Base-by-base conservation (phyloP, 92 coral and sea anemone genomes). In the Bergia puertoricense region DNA sequence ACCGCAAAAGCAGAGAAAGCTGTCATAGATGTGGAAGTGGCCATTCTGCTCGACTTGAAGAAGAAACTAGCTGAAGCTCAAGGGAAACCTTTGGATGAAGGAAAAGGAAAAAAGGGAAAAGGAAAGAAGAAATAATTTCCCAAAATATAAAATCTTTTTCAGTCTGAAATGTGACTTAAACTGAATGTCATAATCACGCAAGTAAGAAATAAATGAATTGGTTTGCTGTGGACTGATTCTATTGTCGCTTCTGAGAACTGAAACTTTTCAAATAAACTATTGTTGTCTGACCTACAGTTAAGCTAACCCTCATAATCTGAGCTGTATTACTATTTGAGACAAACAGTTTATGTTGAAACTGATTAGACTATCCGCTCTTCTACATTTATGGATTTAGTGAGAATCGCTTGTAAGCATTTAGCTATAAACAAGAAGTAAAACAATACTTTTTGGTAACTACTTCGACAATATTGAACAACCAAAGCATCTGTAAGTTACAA, bases 1-100 rank as follows among this genome's bases (percentile, higher is more conserved):
- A 86, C 94, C 22, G 94, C 92, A 67, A 94, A 95, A 59, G 99
- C 98, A 50, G 99, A 97, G 11, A 97, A 97, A 85, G 94, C 92
- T 18, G 74, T 54, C 7, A 90, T 97, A 6, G 97, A 93, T 81
- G 97, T 92, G 40, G 98, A 95, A 79, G 98, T 97, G 68, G 89
- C 91, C 44, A 89, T 81, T 44, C 96, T 97, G 23, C 89, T 97
- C 77, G 95, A 90, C 76, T 88, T 97, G 43, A 97, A 97, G 88
- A 94, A 95, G 90, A 88, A 92, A 76, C 81, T 97, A 77, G 91
- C 95, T 30, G 66, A 85, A 45, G 98, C 95, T 5, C 91, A 91
- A 76, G 99, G 99, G 13, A 93, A 85, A 57, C 96, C 96, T 15
- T 85, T 85, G 36, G 96, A 91, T 75, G 80, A 79, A 39, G 85